phyloP scores from a whole-genome alignment of 2,113 vertebrate genomes.

The Thomomys bottae region DNA sequence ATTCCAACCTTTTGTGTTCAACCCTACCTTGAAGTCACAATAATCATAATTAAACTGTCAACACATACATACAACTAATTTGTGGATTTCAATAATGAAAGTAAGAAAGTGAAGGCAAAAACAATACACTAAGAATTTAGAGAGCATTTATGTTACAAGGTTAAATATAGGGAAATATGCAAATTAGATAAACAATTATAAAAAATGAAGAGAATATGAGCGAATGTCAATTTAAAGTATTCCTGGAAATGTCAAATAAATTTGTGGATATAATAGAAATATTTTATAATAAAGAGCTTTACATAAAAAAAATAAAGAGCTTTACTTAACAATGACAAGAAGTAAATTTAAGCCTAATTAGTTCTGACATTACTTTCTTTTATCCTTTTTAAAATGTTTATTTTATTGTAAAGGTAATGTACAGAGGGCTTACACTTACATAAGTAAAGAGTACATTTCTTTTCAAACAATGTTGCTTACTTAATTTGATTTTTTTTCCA shows the following conservation, averaged over 20 bases:
- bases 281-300: background rate
- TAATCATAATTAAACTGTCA: slow-evolving; percentile 43
- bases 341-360: background rate
- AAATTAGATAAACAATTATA: background rate
- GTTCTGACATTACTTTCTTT: background rate
- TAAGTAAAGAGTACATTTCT: too few relatives aligned
- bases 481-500: too few relatives aligned
- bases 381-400: too few relatives aligned
- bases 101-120: background rate
- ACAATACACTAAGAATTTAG: background rate
- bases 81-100: slow-evolving; percentile 40
- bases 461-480: too few relatives aligned
- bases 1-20: slow-evolving; percentile 28
- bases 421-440: too few relatives aligned
- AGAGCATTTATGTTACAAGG: background rate
- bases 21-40: background rate
- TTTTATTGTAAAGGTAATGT: too few relatives aligned
- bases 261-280: background rate
- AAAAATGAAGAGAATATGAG: background rate
- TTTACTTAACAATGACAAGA: background rate
- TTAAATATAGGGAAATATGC: slow-evolving; percentile 34
- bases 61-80: slow-evolving; percentile 28
- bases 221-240: background rate
- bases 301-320: too few relatives aligned
- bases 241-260: background rate